These are phyloP conservation scores for Ceraclea dissimilis DNA, from an alignment of 2,888 invertebrate species.

Conservation along the genomic window DNA sequence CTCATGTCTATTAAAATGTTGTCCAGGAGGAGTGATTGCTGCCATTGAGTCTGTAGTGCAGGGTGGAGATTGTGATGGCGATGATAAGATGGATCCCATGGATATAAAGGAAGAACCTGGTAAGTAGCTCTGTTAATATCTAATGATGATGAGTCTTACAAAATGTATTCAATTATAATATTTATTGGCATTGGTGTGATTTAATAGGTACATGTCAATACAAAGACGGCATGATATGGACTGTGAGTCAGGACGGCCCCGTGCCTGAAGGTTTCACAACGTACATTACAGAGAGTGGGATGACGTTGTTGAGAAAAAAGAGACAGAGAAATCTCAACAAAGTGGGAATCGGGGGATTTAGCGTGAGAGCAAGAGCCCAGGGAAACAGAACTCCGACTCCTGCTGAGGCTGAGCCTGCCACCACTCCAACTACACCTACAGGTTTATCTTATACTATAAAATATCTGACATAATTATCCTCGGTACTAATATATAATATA, in stretches of 20 bases:
- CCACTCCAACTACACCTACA: slow-evolving; percentile 23
- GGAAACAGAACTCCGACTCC: slow-evolving; percentile 44
- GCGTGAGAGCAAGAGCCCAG: slow-evolving; percentile 65
- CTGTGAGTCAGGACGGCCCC: slow-evolving; percentile 65
- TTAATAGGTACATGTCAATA: slow-evolving; percentile 38
- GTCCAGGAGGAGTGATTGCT: slow-evolving; percentile 55
- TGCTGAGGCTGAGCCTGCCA: slow-evolving; percentile 17
- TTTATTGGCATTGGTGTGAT: neutral
- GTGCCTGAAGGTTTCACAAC: slow-evolving; percentile 78
- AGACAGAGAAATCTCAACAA: slow-evolving; percentile 83
- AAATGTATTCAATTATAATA: too few relatives aligned
- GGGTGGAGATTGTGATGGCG: slow-evolving; percentile 57
- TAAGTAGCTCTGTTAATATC: slow-evolving; percentile 30
- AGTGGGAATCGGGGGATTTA: slow-evolving; percentile 83
- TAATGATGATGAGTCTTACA: neutral
- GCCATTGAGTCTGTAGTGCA: slow-evolving; percentile 80
- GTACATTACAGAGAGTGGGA: slow-evolving; percentile 71
- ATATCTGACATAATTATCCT: too few relatives aligned
- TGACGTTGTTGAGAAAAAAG: slow-evolving; percentile 73
- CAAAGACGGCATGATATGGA: slow-evolving; percentile 81
- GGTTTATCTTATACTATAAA: slow-evolving; percentile 5
- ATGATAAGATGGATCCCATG: slow-evolving; percentile 60
- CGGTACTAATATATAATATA: too few relatives aligned
- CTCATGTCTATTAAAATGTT: too few relatives aligned
- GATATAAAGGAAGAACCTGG: slow-evolving; percentile 64